These are phyloP conservation scores for Cataglyphis rosenhaueri DNA, from an alignment of 2,888 invertebrate species.

Conservation along the genomic window DNA sequence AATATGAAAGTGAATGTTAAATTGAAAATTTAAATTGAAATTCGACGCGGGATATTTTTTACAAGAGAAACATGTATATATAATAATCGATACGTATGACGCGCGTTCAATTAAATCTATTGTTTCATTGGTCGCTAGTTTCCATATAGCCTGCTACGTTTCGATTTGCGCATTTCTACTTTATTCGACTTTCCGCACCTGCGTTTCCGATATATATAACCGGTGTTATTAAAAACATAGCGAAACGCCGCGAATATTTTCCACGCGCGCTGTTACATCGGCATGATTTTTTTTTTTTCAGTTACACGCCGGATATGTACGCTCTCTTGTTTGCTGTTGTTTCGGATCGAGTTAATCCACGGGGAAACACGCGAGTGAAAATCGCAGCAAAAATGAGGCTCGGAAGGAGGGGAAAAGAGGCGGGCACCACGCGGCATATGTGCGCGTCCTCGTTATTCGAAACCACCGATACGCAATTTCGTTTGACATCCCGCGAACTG, in stretches of 20 bases:
- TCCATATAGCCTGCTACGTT: conserved; percentile 26
- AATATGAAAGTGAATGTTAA: not conserved
- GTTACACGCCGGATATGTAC: conserved; percentile 35
- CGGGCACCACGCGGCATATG: not conserved
- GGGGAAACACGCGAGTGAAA: conserved; percentile 27
- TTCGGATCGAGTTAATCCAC: conserved; percentile 50
- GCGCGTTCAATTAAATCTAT: conserved; percentile 38
- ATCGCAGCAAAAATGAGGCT: conserved; percentile 47
- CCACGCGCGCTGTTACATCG: not conserved
- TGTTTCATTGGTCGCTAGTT: conserved; percentile 41
- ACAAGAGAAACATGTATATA: not conserved
- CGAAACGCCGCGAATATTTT: conserved; percentile 33
- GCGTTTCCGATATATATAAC: conserved; percentile 37
- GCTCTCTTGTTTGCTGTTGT: conserved; percentile 39
- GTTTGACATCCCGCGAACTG: conserved; percentile 11
- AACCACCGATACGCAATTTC: not conserved
- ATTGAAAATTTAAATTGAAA: not conserved
- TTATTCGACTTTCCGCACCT: conserved; percentile 48
- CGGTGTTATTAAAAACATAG: conserved; percentile 51
- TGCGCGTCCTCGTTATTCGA: conserved; percentile 29
- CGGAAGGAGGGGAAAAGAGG: not conserved
- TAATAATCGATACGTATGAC: conserved; percentile 23
- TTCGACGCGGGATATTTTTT: not conserved
- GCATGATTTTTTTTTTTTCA: conserved; percentile 30
- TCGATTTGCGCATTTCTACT: conserved; percentile 28